Evolutionary conservation across 2,797 vertebrate species (phyloP).

Genomic region (Falco columbarius): DNA sequence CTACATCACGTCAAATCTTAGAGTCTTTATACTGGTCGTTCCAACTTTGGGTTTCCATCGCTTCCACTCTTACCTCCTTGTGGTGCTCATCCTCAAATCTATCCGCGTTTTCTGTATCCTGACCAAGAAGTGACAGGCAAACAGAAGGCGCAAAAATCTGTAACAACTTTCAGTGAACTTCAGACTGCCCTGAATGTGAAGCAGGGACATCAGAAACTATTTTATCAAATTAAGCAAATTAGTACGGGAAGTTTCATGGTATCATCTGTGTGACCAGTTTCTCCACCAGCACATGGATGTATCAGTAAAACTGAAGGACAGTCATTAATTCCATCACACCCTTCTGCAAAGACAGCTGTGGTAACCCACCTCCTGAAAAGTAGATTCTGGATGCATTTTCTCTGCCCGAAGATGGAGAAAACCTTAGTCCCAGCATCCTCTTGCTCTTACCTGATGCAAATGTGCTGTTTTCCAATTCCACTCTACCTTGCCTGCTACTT

Average conservation of each 20-base stretch:
- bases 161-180: not conserved
- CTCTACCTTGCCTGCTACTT: not conserved
- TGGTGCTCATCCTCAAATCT: not conserved
- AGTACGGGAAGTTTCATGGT: not conserved
- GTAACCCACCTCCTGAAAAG: not conserved
- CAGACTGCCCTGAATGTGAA: not conserved
- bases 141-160: not conserved
- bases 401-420: not conserved
- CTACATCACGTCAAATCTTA: not conserved
- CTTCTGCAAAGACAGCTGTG: not conserved
- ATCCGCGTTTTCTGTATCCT: not conserved
- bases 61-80: not conserved
- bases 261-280: not conserved
- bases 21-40: not conserved
- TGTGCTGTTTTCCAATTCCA: not conserved
- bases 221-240: not conserved
- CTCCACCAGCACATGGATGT: not conserved
- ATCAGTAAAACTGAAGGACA: not conserved
- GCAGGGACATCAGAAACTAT: not conserved
- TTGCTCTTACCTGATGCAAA: not conserved
- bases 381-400: not conserved
- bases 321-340: not conserved
- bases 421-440: not conserved
- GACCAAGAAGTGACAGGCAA: not conserved
- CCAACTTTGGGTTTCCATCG: fast-evolving